phyloP scores from a whole-genome alignment of 2,888 invertebrate species.

The Tetanocera ferruginea region DNA sequence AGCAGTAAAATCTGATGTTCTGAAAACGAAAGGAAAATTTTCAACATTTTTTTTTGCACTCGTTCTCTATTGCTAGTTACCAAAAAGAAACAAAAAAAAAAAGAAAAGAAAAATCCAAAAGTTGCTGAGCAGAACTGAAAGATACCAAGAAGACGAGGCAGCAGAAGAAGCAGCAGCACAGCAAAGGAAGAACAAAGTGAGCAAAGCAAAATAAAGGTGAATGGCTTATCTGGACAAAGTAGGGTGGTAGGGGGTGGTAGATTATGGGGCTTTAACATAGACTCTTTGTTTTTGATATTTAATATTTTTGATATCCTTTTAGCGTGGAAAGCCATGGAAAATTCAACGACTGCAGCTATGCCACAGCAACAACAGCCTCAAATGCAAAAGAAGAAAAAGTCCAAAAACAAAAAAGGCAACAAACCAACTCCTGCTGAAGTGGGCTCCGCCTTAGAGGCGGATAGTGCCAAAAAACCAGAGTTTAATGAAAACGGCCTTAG shows the following conservation, averaged over 20 bases:
- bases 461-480: background rate
- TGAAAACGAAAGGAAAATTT: slow-evolving; percentile 38
- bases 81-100: background rate
- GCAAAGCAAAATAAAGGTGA: slow-evolving; percentile 37
- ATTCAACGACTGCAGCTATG: slow-evolving; percentile 49
- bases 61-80: background rate
- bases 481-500: slow-evolving; percentile 42
- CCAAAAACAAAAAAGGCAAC: slow-evolving; percentile 50
- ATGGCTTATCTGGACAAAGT: background rate
- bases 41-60: slow-evolving; percentile 13
- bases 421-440: background rate
- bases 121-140: background rate
- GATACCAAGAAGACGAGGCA: background rate
- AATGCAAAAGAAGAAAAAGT: slow-evolving; percentile 48
- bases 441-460: background rate
- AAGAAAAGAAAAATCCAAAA: slow-evolving; percentile 5
- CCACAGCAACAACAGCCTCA: slow-evolving; percentile 43
- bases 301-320: background rate
- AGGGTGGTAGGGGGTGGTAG: background rate
- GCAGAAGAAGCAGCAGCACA: background rate
- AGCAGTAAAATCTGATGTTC: slow-evolving; percentile 10
- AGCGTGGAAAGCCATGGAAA: slow-evolving; percentile 50
- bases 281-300: background rate
- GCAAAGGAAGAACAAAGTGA: slow-evolving; percentile 8
- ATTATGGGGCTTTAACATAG: background rate